phyloP scores from a whole-genome alignment of 2,797 vertebrate species.

The Sebastolobus alascanus region DNA sequence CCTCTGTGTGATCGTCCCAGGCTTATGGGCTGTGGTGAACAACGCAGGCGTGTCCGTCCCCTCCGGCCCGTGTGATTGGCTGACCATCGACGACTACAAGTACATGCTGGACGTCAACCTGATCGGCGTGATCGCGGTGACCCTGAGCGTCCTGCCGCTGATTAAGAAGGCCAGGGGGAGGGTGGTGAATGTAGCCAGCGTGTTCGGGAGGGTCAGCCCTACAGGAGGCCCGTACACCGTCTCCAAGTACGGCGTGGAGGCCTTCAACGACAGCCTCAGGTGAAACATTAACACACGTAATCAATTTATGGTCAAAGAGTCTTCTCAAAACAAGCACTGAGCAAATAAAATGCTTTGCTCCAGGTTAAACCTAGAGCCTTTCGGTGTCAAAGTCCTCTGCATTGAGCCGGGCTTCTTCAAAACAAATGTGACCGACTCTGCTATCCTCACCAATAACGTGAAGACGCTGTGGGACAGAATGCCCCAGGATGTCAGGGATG shows the following conservation, averaged over 20 bases:
- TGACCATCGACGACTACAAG: slow-evolving; percentile 82
- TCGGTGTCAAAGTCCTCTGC: slow-evolving; percentile 84
- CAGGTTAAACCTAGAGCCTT: slow-evolving; percentile 76
- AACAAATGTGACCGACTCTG: slow-evolving; percentile 74
- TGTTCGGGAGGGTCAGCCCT: slow-evolving; percentile 80
- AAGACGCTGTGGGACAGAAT: slow-evolving; percentile 75
- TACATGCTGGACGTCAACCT: slow-evolving; percentile 85
- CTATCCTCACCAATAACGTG: slow-evolving; percentile 44
- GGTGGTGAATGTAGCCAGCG: slow-evolving; percentile 85
- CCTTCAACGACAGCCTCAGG: slow-evolving; percentile 86
- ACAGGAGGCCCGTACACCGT: slow-evolving; percentile 79
- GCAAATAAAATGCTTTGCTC: rapidly evolving
- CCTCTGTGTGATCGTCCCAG: slow-evolving; percentile 50
- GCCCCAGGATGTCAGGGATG: slow-evolving; percentile 79
- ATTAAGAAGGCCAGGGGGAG: slow-evolving; percentile 85
- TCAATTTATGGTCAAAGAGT: not conserved
- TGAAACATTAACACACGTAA: slow-evolving; percentile 42
- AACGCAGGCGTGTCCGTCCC: slow-evolving; percentile 83
- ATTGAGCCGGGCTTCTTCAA: slow-evolving; percentile 88
- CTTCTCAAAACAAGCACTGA: not conserved
- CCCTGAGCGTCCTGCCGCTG: slow-evolving; percentile 82
- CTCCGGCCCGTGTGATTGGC: slow-evolving; percentile 77
- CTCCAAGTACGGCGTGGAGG: slow-evolving; percentile 85
- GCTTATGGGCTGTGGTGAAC: slow-evolving; percentile 87
- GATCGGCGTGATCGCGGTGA: slow-evolving; percentile 82